Percentiles rank a stretch among this genome's conserved stretches.
phyloP scores from a whole-genome alignment of 2,888 invertebrate genomes.

The Holacanthella duospinosa region DNA sequence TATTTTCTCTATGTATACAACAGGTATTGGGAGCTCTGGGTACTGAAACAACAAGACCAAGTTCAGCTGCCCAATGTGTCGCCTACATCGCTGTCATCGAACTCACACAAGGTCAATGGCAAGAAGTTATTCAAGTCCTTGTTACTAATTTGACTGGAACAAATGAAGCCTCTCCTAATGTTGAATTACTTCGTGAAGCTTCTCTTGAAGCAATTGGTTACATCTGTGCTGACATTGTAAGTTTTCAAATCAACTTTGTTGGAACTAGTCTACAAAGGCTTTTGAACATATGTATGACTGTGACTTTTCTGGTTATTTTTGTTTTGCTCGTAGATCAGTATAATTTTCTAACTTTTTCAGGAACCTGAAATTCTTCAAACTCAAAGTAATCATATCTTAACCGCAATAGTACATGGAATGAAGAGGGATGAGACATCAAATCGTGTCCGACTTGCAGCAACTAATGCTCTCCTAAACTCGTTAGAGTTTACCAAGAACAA shows the following conservation, averaged over 20 bases:
- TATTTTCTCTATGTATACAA: too few species aligned
- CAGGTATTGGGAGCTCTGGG: conserved; percentile 90
- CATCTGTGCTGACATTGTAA: conserved; percentile 90
- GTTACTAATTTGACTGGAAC: conserved; percentile 78
- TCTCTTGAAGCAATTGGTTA: conserved; percentile 97
- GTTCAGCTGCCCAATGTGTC: conserved; percentile 97
- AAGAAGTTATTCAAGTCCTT: conserved; percentile 71
- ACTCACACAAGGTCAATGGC: conserved; percentile 84
- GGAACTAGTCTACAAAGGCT: too few species aligned
- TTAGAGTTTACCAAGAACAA: conserved; percentile 97
- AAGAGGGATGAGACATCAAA: conserved; percentile 82
- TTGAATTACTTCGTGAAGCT: conserved; percentile 91
- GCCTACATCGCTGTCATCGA: conserved; percentile 97
- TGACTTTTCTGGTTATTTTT: too few species aligned
- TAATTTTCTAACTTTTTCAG: conserved; percentile 27
- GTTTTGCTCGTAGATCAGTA: too few species aligned
- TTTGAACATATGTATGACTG: neutral
- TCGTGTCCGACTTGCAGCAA: conserved; percentile 91
- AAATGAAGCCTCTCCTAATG: conserved; percentile 52
- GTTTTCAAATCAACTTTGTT: conserved; percentile 36
- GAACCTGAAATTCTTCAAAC: conserved; percentile 81
- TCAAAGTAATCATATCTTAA: conserved; percentile 91
- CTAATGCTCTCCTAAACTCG: conserved; percentile 90
- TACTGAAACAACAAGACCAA: conserved; percentile 88
- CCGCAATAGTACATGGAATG: conserved; percentile 99